Conservation (phyloP, 2,888 invertebrate species). For the Melipona bicolor region DNA sequence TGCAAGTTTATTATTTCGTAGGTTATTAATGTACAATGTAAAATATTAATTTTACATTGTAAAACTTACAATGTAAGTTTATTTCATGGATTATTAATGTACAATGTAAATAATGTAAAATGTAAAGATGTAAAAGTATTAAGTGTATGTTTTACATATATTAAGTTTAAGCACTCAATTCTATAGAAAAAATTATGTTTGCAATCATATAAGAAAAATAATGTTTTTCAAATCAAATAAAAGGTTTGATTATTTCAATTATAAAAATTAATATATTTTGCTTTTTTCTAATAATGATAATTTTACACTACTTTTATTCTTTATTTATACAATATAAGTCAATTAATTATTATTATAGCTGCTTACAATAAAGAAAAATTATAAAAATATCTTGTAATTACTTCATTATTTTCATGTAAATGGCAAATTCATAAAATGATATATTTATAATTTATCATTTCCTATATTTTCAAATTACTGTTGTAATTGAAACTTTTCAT, state of each 20-base stretch:
- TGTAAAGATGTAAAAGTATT: background rate
- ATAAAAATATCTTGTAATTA: constrained; percentile 4
- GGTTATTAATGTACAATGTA: constrained; percentile 30
- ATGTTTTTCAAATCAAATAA: background rate
- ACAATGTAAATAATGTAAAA: too few species aligned
- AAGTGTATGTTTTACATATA: background rate
- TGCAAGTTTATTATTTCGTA: constrained; percentile 4
- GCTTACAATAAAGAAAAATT: constrained; percentile 34
- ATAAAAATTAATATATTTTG: constrained; percentile 15
- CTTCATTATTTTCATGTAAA: background rate
- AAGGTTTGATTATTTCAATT: background rate
- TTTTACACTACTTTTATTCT: background rate
- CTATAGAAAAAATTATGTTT: background rate
- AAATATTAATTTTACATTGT: background rate
- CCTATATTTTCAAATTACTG: background rate
- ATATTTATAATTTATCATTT: background rate
- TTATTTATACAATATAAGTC: background rate
- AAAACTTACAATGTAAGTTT: too few species aligned
- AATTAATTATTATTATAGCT: background rate
- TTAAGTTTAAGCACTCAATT: background rate
- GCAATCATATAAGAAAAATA: background rate
- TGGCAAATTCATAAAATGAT: background rate
- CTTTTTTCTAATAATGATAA: background rate
- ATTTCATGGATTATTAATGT: too few species aligned
- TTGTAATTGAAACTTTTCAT: background rate